Evolutionary conservation across 1,140 invertebrate species (phyloP), one percentile per base, ranked within the genome.

Genomic region (Maniola jurtina): DNA sequence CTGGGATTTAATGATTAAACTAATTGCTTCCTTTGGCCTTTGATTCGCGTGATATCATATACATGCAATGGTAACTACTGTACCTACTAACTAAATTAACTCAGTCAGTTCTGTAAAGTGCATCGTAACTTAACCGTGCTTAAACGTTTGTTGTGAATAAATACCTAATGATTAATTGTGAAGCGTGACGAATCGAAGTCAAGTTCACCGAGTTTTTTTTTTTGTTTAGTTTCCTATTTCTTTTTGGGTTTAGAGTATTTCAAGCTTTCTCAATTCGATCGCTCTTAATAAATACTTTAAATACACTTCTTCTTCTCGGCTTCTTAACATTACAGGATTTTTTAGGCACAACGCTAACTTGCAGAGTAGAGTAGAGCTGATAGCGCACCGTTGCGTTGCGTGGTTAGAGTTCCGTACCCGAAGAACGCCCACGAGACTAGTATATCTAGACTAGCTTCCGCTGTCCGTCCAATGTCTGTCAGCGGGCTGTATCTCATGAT

Each of bases 1-100:
- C 25, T 25, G 25, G 25, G 42, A 45, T 45, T 38, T 11, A 0
- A 38, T 38, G 38, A 9, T 11, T 38, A 45, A 45, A 13, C 5
- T 45, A 45, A 45, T 45, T 45, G 13, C 42, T 45, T 45, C 42
- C 42, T 45, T 45, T 45, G 42, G 42, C 42, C 42, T 45, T 45
- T 45, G 13, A 45, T 13, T 45, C 42, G 42, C 42, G 42, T 45
- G 42, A 45, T 45, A 45, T 38, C 9, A 45, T n/a, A 45, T 45
- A n/a, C 25, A 25, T 4, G 4, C 25, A 25, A 25, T 25, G 25
- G 25, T 25, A 25, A 25, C 25, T 25, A 25, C 4, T 25, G 25
- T 25, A 25, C 25, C 25, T 25, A 25, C 25, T 25, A 25, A 25
- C 25, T 25, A 25, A 25, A 25, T 25, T 25, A 25, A 45, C 5